Evolutionary conservation across 2,797 vertebrate genomes (phyloP).

Genomic region (Tinamus major): DNA sequence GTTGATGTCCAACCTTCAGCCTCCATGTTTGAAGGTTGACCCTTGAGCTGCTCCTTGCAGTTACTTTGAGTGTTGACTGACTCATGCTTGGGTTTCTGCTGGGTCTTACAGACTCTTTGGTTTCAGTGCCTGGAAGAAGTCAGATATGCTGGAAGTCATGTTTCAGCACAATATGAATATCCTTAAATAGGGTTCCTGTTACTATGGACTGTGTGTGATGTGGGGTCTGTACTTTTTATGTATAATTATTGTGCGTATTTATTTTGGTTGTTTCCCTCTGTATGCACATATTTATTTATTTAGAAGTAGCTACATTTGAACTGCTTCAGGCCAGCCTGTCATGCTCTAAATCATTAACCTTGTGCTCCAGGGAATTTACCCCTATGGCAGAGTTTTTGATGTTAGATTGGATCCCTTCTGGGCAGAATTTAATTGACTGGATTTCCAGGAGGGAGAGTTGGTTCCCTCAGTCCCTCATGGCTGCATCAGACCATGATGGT

Average conservation of each 20-base stretch:
- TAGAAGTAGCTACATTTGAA: constrained; percentile 46
- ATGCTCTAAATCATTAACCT: constrained; percentile 80
- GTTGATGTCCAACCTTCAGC: neutral
- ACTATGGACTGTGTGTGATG: neutral
- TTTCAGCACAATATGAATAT: neutral
- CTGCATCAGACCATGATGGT: constrained; percentile 57
- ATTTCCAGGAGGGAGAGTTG: constrained; percentile 59
- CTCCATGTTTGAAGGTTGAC: neutral
- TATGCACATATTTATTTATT: constrained; percentile 1
- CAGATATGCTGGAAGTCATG: constrained; percentile 3
- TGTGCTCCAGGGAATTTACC: constrained; percentile 75
- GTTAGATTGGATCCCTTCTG: constrained; percentile 78
- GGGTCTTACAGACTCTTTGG: neutral
- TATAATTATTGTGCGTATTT: constrained; percentile 54
- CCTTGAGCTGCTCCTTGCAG: neutral
- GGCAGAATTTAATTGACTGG: constrained; percentile 82
- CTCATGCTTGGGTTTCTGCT: neutral
- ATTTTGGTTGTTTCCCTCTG: constrained; percentile 48
- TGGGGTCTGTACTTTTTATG: neutral
- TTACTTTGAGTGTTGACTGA: neutral
- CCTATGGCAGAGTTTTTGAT: constrained; percentile 78
- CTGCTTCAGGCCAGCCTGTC: constrained; percentile 69
- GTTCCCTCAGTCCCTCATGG: constrained; percentile 37
- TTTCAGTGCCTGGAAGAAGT: neutral
- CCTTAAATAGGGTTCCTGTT: neutral